Base-by-base conservation (phyloP, 2,888 invertebrate genomes). In the Caenorhabditis angaria region DNA sequence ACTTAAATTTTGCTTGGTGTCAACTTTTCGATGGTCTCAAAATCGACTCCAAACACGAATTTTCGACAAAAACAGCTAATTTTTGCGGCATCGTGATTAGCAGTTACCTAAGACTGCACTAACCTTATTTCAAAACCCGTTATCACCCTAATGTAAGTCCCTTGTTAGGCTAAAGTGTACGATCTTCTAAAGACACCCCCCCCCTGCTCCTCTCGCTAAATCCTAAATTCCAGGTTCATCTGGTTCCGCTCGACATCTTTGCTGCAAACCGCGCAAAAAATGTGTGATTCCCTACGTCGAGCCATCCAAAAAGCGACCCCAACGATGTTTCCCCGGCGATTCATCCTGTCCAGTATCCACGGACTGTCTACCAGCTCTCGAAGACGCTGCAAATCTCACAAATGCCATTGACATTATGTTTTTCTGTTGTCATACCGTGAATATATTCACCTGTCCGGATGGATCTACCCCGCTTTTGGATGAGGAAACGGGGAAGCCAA, bases 381-480 rank as follows among this genome's bases (percentile, higher is more conserved):
- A 82, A 47, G 77, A 79, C 60, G 41, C 66, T 5, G 58, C 66
- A 14, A 72, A 72, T 24, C 25, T 76, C 14, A 76, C 79, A 0
- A 77, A 79, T 27, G 74, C 78, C 35, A 76, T 78, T 20, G 78
- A 78, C 48, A 74, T 77, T 4, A 76, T 75, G 69, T 82, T 80
- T 63, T 81, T 76, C 65, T 82, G 82, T 51, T 82, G 82, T 61
- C 78, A 78, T 56, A 71, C 78, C n/a, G 81, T 81, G 0, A 70
- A 78, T 10, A 76, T 82, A 3, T 81, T 78, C 70, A 70, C 77
- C 4, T 82, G 82, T 41, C 63, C 76, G 4, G 77, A 76, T 47
- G 82, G 81, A 0, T n/a, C 61, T 10, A 68, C 63, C 2, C 71
- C 63, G 60, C 70, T 78, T 0, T 50, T 70, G 10, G 78, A 79